Conservation (phyloP, 2,113 vertebrate genomes). For the Tupaia chinensis region DNA sequence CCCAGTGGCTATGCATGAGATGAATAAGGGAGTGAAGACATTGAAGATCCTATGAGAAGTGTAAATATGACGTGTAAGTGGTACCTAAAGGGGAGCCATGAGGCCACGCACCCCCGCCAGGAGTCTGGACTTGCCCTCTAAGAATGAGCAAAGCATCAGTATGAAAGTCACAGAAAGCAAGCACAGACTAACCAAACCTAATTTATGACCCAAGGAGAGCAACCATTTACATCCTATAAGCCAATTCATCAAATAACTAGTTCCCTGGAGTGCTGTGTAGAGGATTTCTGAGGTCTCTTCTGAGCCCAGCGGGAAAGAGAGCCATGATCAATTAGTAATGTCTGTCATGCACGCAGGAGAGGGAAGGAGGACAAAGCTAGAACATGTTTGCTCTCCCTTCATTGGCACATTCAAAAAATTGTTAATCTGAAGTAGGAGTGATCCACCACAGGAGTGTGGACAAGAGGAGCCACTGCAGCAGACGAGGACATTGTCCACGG, state of each 20-base stretch:
- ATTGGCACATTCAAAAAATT: neutral
- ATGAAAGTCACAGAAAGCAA: neutral
- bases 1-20: neutral
- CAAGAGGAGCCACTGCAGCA: neutral
- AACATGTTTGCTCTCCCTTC: neutral
- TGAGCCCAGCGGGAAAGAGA: neutral
- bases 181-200: neutral
- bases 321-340: constrained; percentile 3
- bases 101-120: neutral
- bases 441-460: neutral
- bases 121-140: neutral
- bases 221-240: neutral
- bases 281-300: neutral
- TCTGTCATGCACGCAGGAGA: neutral
- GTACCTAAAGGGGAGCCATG: neutral
- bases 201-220: neutral
- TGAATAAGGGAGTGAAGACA: neutral
- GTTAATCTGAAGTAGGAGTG: neutral
- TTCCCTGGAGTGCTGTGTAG: neutral
- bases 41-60: neutral
- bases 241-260: neutral
- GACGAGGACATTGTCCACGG: neutral
- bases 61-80: neutral
- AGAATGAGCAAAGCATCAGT: neutral
- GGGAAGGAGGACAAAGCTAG: neutral